phyloP scores from a whole-genome alignment of 2,888 invertebrate species.

The Oscheius sp. region DNA sequence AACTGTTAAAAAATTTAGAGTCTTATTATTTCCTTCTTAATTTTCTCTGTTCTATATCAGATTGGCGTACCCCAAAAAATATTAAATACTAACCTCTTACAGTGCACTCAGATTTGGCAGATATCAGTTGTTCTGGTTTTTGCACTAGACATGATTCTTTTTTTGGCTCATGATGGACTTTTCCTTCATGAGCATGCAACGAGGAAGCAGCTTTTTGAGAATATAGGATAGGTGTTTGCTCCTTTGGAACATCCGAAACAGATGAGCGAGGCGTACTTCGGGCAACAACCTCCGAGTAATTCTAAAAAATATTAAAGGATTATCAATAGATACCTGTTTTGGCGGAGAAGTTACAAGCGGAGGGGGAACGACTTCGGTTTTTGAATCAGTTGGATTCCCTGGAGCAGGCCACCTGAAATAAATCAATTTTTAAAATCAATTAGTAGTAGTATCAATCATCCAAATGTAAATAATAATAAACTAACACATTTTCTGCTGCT shows the following conservation, averaged over 20 bases:
- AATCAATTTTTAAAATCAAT: no score
- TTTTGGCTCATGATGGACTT: no score
- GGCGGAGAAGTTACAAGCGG: neutral
- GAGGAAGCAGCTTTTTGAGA: constrained; percentile 1
- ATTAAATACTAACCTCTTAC: no score
- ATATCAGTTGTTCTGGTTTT: no score
- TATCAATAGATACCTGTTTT: constrained; percentile 1
- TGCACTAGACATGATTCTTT: no score
- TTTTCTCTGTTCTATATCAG: no score
- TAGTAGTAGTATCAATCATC: neutral
- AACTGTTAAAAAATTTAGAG: no score
- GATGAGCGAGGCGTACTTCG: constrained; percentile 2
- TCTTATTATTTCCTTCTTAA: no score
- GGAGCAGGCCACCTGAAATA: constrained; percentile 13
- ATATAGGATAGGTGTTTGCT: neutral
- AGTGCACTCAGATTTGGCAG: no score
- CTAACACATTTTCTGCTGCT: neutral
- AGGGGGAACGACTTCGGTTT: neutral
- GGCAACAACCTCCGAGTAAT: constrained; percentile 19
- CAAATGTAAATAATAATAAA: neutral
- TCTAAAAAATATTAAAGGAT: constrained; percentile 1
- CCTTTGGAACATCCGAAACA: neutral
- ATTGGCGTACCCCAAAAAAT: no score
- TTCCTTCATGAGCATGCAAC: no score
- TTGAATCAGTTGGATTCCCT: neutral